Percentiles rank a stretch among this genome's conserved stretches.
Evolutionary conservation across 2,797 vertebrate species (phyloP).

Genomic region (Anabacerthia variegaticeps): DNA sequence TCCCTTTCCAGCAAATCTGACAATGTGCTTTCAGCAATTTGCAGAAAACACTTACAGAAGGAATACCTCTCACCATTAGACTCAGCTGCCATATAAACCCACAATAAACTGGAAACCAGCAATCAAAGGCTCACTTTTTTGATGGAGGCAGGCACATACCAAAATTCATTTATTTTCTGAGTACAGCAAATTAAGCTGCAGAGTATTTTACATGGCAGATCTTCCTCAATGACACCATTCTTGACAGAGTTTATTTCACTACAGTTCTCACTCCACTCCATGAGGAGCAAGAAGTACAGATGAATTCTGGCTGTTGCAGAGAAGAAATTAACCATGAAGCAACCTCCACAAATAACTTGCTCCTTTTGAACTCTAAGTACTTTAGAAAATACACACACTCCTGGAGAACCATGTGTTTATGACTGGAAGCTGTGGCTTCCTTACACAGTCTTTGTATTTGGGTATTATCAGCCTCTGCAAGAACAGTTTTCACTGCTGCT

Average conservation of each 20-base stretch:
- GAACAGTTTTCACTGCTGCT: neutral
- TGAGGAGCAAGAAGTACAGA: neutral
- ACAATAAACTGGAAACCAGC: neutral
- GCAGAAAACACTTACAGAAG: neutral
- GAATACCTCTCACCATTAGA: neutral
- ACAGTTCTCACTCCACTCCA: neutral
- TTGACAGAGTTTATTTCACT: neutral
- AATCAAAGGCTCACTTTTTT: neutral
- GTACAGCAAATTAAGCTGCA: neutral
- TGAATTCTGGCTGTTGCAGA: neutral
- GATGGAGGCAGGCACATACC: neutral
- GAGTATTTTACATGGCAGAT: neutral
- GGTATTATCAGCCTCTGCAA: neutral
- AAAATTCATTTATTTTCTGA: neutral
- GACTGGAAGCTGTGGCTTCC: neutral
- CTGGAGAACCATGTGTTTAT: neutral
- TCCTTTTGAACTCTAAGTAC: neutral
- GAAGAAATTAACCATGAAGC: neutral
- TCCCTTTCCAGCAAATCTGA: neutral
- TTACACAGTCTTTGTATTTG: neutral
- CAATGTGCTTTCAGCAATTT: neutral
- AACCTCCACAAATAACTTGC: neutral
- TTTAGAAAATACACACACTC: neutral
- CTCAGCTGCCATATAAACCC: neutral
- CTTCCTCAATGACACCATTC: neutral